Evolutionary conservation across 64 coral and sea anemone species (phyloP).

Genomic region (Anthopleura sola): DNA sequence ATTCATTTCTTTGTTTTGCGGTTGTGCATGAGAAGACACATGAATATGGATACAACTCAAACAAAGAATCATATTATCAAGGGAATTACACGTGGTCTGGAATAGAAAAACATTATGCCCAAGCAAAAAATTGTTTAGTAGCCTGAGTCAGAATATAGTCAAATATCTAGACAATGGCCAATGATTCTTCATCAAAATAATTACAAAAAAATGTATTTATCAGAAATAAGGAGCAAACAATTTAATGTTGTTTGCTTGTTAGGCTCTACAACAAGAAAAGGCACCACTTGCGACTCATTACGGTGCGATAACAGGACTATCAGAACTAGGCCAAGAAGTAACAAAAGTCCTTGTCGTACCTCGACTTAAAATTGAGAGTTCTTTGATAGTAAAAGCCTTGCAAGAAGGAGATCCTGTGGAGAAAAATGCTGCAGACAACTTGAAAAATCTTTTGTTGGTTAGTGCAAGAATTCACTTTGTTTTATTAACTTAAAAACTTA

Average conservation of each 20-base stretch:
- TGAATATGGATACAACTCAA: no score
- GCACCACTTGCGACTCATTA: constrained; percentile 92
- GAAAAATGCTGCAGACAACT: constrained; percentile 91
- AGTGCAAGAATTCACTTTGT: background rate
- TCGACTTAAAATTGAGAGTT: constrained; percentile 84
- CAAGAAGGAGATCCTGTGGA: constrained; percentile 63
- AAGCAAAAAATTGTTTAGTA: no score
- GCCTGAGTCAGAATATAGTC: no score
- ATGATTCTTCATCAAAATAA: no score
- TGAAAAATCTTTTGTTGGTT: constrained; percentile 83
- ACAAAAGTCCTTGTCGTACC: constrained; percentile 87
- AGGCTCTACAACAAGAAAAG: constrained; percentile 97
- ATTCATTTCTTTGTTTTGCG: no score
- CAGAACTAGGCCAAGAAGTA: constrained; percentile 95
- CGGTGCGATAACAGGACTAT: constrained; percentile 89
- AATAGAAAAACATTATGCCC: no score
- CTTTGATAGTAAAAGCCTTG: constrained; percentile 66
- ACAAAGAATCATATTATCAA: no score
- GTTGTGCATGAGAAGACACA: no score
- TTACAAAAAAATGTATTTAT: no score
- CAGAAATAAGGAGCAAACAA: no score
- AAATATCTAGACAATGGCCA: no score
- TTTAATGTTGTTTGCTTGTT: constrained; percentile 4
- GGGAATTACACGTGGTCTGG: no score
- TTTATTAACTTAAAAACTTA: background rate